phyloP scores from a whole-genome alignment of 1,140 invertebrate genomes.

The Geopemphigus sp. region DNA sequence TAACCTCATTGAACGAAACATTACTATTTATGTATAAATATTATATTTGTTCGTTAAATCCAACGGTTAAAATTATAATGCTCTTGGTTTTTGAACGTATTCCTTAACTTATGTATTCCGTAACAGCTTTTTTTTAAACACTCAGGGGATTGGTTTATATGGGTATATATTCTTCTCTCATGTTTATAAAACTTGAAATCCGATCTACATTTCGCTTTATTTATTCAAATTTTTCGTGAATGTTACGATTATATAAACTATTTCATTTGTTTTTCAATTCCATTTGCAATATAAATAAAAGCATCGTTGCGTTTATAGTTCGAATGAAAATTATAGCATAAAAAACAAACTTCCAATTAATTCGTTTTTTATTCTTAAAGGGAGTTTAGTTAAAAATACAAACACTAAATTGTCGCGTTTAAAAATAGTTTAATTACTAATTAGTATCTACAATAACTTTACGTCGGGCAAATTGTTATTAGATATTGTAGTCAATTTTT shows the following conservation, averaged over 20 bases:
- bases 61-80: conserved; percentile 10
- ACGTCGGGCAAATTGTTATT: too few relatives aligned
- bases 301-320: neutral
- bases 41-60: conserved; percentile 2
- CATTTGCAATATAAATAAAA: conserved; percentile 36
- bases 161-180: neutral
- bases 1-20: neutral
- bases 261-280: conserved; percentile 40
- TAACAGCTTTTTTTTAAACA: conserved; percentile 24
- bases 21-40: conserved; percentile 4
- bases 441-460: neutral
- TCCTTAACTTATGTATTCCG: conserved; percentile 10
- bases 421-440: neutral
- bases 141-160: conserved; percentile 13
- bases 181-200: conserved; percentile 32
- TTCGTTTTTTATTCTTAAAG: neutral
- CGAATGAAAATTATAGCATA: neutral
- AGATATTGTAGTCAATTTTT: too few relatives aligned
- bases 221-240: conserved; percentile 19
- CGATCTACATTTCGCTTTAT: conserved; percentile 31
- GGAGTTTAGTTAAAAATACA: neutral
- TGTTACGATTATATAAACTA: conserved; percentile 38
- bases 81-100: conserved; percentile 9
- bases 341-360: neutral
- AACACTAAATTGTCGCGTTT: neutral